Conservation (phyloP, 2,888 invertebrate species). For the Halocaridina rubra region DNA sequence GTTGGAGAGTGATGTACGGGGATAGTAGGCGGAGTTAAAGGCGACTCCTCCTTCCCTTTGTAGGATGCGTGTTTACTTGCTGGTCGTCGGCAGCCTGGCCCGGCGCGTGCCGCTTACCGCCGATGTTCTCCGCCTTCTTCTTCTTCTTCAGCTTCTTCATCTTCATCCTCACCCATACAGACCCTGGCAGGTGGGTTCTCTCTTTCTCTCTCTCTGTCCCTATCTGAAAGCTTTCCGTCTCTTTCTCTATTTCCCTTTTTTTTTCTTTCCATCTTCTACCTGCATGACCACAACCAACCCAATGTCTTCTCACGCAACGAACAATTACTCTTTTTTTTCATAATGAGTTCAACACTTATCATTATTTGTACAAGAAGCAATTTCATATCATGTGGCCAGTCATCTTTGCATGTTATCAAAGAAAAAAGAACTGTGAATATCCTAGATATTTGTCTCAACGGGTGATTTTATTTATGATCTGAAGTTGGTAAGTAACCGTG, state of each 20-base stretch:
- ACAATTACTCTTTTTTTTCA: conserved; percentile 28
- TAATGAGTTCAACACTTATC: background rate
- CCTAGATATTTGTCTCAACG: too few species aligned
- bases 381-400: too few species aligned
- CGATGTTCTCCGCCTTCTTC: conserved; percentile 43
- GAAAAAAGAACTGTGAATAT: too few species aligned
- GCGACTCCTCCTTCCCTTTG: conserved; percentile 39
- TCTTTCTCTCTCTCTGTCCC: conserved; percentile 21
- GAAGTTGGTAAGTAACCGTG: too few species aligned
- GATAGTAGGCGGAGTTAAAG: conserved; percentile 16
- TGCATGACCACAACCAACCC: too few species aligned
- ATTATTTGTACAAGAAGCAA: too few species aligned
- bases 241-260: too few species aligned
- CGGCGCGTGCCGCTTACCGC: conserved; percentile 50
- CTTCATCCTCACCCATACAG: conserved; percentile 1
- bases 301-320: conserved; percentile 45
- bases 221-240: too few species aligned
- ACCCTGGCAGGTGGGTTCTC: conserved; percentile 49
- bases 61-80: conserved; percentile 43
- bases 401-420: too few species aligned
- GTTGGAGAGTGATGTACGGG: conserved; percentile 53
- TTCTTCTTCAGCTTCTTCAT: conserved; percentile 26
- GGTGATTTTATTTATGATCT: too few species aligned
- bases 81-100: conserved; percentile 48
- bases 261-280: too few species aligned